A percentile compares a stretch with the other conserved stretches of the same genome.
These are phyloP conservation scores for Phylloscopus trochiloides DNA, from an alignment of 2,113 vertebrate species.

Conservation along the genomic window DNA sequence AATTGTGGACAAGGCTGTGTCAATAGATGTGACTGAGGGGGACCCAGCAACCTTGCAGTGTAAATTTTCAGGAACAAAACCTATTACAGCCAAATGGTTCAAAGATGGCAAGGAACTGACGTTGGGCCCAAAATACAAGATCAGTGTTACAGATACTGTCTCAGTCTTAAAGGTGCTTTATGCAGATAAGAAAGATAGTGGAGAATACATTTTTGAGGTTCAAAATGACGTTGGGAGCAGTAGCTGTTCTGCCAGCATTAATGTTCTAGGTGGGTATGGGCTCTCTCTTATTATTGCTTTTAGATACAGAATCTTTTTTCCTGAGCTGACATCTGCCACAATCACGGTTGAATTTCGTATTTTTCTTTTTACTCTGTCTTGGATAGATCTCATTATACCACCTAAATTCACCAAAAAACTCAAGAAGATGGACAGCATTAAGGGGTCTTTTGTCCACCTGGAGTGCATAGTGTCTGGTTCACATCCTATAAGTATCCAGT, in stretches of 20 bases:
- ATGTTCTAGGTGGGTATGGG: slow-evolving; percentile 86
- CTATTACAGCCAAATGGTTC: slow-evolving; percentile 87
- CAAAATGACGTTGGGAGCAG: slow-evolving; percentile 91
- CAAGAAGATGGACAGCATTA: slow-evolving; percentile 92
- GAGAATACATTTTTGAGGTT: slow-evolving; percentile 90
- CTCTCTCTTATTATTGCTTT: neutral
- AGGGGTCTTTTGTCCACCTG: slow-evolving; percentile 92
- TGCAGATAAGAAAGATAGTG: slow-evolving; percentile 87
- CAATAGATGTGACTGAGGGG: slow-evolving; percentile 94
- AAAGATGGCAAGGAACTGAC: slow-evolving; percentile 87
- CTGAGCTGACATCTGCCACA: neutral
- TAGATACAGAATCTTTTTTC: neutral
- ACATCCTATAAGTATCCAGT: slow-evolving; percentile 89
- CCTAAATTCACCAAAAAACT: slow-evolving; percentile 95
- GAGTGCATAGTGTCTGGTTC: slow-evolving; percentile 96
- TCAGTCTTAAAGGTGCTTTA: slow-evolving; percentile 89
- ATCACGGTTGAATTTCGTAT: neutral
- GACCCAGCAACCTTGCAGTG: slow-evolving; percentile 93
- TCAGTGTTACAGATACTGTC: slow-evolving; percentile 85
- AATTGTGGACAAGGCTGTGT: slow-evolving; percentile 88
- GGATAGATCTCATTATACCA: slow-evolving; percentile 93
- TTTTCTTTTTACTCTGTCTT: slow-evolving; percentile 58
- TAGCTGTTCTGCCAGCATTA: slow-evolving; percentile 88
- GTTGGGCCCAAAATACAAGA: slow-evolving; percentile 87
- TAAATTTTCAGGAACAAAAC: slow-evolving; percentile 92